Percentiles rank a stretch among this genome's conserved stretches.
Conservation (phyloP, 2,888 invertebrate species). For the Ptilodon capucinus region DNA sequence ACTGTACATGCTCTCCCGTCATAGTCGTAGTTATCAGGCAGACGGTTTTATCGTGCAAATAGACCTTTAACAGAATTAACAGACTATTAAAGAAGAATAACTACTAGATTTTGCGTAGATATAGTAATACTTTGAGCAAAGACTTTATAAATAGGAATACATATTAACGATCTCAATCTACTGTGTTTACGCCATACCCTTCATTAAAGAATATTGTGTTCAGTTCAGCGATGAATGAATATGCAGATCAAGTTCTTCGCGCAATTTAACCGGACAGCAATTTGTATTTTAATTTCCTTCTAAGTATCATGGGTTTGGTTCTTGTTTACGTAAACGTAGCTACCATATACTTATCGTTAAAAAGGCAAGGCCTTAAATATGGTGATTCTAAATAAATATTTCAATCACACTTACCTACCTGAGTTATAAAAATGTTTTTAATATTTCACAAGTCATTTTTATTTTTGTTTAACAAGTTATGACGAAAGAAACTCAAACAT, state of each 20-base stretch:
- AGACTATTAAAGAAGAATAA: too few relatives aligned
- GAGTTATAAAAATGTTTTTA: neutral
- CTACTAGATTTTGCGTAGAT: too few relatives aligned
- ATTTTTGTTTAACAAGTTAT: neutral
- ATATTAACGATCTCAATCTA: neutral
- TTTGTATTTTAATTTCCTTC: conserved; percentile 65
- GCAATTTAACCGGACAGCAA: conserved; percentile 66
- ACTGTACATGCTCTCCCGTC: too few relatives aligned
- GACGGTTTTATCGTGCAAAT: too few relatives aligned
- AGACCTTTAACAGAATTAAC: too few relatives aligned
- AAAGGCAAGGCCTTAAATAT: too few relatives aligned
- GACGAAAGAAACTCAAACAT: neutral
- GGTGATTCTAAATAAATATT: neutral
- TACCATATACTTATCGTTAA: too few relatives aligned
- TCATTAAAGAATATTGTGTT: conserved; percentile 29
- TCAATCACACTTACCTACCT: neutral
- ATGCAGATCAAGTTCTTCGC: conserved; percentile 66
- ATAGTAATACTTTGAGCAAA: too few relatives aligned
- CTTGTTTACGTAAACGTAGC: neutral
- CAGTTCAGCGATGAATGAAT: conserved; percentile 65
- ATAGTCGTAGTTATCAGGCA: too few relatives aligned
- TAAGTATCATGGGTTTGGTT: neutral
- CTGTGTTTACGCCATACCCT: conserved; percentile 3
- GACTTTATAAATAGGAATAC: too few relatives aligned
- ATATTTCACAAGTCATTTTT: neutral